Evolutionary conservation across 2,888 invertebrate genomes (phyloP).

Genomic region (Tricholauxania praeusta): DNA sequence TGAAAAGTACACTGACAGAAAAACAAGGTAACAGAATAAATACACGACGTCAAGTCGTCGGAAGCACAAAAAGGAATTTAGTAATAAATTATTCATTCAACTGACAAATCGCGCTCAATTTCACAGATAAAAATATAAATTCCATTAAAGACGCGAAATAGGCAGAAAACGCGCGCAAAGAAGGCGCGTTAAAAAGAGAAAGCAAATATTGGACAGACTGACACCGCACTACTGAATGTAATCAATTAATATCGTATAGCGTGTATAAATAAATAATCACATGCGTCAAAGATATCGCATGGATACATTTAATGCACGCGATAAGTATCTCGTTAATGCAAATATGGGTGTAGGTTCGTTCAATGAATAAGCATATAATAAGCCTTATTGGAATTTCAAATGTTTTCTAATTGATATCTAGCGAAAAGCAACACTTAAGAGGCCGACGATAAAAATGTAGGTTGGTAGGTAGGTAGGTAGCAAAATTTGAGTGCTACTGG

Average conservation of each 20-base stretch:
- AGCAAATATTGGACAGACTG: neutral
- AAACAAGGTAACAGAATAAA: too few relatives aligned
- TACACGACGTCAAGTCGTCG: too few relatives aligned
- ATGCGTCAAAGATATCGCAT: neutral
- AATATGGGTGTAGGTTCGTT: neutral
- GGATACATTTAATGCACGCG: slow-evolving; percentile 14
- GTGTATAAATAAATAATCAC: slow-evolving; percentile 1
- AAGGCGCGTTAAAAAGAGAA: neutral
- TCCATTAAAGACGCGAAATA: neutral
- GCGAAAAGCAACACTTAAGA: too few relatives aligned
- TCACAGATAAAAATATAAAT: slow-evolving; percentile 1
- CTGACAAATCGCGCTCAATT: slow-evolving; percentile 7
- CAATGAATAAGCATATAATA: too few relatives aligned
- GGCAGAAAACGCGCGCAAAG: neutral
- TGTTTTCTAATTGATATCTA: too few relatives aligned
- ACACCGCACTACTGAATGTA: neutral
- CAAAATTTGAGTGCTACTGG: too few relatives aligned
- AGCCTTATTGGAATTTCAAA: too few relatives aligned
- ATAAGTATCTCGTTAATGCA: slow-evolving; percentile 12
- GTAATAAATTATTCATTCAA: slow-evolving; percentile 1
- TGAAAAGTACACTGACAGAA: too few relatives aligned
- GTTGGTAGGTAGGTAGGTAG: too few relatives aligned
- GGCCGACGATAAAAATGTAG: too few relatives aligned
- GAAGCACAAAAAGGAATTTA: too few relatives aligned
- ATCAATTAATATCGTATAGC: slow-evolving; percentile 7